Conservation (phyloP, 2,888 invertebrate species). For the Cremastobaeus sp. region DNA sequence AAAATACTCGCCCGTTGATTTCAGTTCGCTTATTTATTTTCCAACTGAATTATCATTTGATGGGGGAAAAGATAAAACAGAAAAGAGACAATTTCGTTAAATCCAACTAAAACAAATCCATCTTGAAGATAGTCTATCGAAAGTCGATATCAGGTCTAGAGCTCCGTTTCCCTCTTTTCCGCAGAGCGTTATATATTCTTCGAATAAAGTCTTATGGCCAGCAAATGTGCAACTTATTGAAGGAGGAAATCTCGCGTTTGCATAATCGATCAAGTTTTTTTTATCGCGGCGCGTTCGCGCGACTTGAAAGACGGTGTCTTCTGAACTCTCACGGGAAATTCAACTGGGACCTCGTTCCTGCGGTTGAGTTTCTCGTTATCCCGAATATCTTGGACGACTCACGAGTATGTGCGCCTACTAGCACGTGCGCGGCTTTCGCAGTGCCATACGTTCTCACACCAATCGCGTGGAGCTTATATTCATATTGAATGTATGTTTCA, state of each 20-base stretch:
- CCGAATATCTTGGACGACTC: conserved; percentile 61
- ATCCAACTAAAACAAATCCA: conserved; percentile 41
- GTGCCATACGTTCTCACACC: conserved; percentile 30
- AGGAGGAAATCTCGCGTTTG: conserved; percentile 59
- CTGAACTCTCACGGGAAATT: conserved; percentile 61
- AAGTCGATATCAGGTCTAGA: conserved; percentile 42
- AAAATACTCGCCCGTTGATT: no score
- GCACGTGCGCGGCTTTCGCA: conserved; percentile 47
- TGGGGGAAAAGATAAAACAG: no score
- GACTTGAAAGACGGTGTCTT: conserved; percentile 46
- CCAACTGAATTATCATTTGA: no score
- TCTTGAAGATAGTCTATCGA: conserved; percentile 46
- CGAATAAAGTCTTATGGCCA: conserved; percentile 52
- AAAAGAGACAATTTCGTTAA: conserved; percentile 17
- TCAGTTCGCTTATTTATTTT: no score
- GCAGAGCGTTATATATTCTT: conserved; percentile 27
- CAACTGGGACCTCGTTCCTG: conserved; percentile 54
- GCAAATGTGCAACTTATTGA: conserved; percentile 59
- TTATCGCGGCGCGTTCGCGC: conserved; percentile 45
- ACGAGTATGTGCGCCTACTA: conserved; percentile 46
- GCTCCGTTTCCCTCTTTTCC: conserved; percentile 31
- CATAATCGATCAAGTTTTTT: conserved; percentile 61
- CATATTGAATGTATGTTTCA: conserved; percentile 45
- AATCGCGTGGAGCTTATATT: conserved; percentile 31
- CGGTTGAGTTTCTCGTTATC: conserved; percentile 63